phyloP scores from a whole-genome alignment of 2,888 invertebrate species.

The Cylloceria caligata region DNA sequence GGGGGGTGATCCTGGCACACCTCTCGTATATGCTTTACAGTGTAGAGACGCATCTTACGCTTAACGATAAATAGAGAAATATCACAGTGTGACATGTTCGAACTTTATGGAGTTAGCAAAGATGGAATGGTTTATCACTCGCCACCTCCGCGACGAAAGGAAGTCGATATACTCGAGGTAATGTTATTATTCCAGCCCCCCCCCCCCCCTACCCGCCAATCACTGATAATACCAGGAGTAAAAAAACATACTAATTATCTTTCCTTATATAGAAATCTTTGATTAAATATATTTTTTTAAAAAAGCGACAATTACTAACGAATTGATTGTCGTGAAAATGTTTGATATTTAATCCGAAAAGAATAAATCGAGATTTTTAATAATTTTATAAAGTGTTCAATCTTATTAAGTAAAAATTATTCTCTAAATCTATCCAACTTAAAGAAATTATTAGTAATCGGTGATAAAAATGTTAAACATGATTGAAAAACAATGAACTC shows the following conservation, averaged over 20 bases:
- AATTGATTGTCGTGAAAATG: neutral
- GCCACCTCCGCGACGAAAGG: constrained; percentile 80
- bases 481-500: no score
- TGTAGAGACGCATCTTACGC: constrained; percentile 21
- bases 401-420: no score
- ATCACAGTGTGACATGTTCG: constrained; percentile 75
- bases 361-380: neutral
- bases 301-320: no score
- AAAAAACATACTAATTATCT: neutral
- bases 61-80: constrained; percentile 30
- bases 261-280: neutral
- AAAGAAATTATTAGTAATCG: no score
- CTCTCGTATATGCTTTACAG: constrained; percentile 56
- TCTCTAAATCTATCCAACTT: no score
- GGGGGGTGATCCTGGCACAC: constrained; percentile 43
- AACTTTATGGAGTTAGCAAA: constrained; percentile 79
- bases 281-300: neutral
- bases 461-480: no score
- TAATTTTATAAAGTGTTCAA: neutral
- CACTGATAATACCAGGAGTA: neutral
- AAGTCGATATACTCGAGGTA: constrained; percentile 82
- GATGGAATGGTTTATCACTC: constrained; percentile 81
- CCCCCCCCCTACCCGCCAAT: no score
- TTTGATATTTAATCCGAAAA: neutral
- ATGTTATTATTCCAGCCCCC: no score